Conservation (phyloP, 23 tunicate species). For the Phallusia fumigata region DNA sequence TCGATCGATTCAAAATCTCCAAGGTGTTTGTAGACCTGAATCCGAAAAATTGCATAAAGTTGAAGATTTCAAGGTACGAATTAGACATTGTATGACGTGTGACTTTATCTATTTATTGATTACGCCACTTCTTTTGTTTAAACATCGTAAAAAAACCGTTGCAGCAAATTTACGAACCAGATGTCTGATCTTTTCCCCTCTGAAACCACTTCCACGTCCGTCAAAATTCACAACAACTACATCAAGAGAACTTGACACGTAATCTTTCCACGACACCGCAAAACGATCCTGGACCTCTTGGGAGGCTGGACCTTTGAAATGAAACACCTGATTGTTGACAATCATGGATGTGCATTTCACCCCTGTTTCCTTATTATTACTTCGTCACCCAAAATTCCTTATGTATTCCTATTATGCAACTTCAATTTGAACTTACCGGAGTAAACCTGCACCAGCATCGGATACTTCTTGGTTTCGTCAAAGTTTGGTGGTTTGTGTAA, state of each 20-base stretch:
- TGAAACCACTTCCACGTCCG: slow-evolving; percentile 89
- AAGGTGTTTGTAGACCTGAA: slow-evolving; percentile 49
- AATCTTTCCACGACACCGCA: slow-evolving; percentile 67
- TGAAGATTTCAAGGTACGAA: too few species aligned
- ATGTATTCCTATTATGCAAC: too few species aligned
- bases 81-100: too few species aligned
- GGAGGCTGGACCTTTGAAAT: slow-evolving; percentile 57
- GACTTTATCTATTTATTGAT: too few species aligned
- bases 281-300: slow-evolving; percentile 70
- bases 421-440: slow-evolving; percentile 76
- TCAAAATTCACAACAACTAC: slow-evolving; percentile 88
- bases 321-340: background rate
- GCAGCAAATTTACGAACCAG: slow-evolving; percentile 23
- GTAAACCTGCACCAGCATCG: slow-evolving; percentile 85
- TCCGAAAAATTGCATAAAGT: too few species aligned
- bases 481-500: slow-evolving; percentile 83
- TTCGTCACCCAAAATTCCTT: too few species aligned
- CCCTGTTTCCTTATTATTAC: too few species aligned
- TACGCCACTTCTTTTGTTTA: too few species aligned
- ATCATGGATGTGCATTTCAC: background rate
- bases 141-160: background rate
- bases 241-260: slow-evolving; percentile 62
- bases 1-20: slow-evolving; percentile 66
- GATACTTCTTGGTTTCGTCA: slow-evolving; percentile 66
- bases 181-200: slow-evolving; percentile 86